Evolutionary conservation across 37 sponge, comb jelly and placozoan genomes (phyloP), one percentile per base, ranked within the genome.

Genomic region (Spongilla lacustris): DNA sequence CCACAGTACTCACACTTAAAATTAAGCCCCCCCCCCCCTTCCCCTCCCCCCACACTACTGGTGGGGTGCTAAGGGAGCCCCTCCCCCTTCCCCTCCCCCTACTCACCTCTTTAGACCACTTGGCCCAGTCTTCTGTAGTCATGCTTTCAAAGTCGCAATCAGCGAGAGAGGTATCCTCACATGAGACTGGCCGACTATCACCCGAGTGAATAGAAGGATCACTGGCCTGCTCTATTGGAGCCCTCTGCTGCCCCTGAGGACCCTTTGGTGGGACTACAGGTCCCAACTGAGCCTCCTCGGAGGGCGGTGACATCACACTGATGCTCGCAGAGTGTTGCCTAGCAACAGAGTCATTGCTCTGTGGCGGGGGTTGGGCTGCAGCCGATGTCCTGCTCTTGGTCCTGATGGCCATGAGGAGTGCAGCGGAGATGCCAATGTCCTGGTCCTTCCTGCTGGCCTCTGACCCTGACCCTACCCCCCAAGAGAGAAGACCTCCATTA

Each of bases 111-210:
- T 80, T 66, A 69, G 34, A 66, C 88, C 88, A 88, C 17, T 75
- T 76, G 22, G 77, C 31, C 83, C 83, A 82, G 36, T 88, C 88
- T 2, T 67, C 36, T 50, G 85, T 17, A 2, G 23, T 11, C 50
- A 28, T 22, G 71, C 77, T 26, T 87, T 82, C 82, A 87, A 29
- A 24, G 25, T 49, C 29, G 49, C 12, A 17, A 77, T 83, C 71
- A 82, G 77, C n/a, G 71, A 69, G 10, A 71, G 76, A 14, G 74
- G 24, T 6, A 72, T 70, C 19, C 67, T 76, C 26, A 88, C 46
- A 46, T 4, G 46, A 46, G 8, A 46, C 8, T 10, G 46, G 8
- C 8, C 46, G 4, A 17, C 58, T 58, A 14, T 58, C 58, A 1
- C 21, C 58, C 1, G 58, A 58, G 58, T 58, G 58, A 13, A 13